Evolutionary conservation across 1,140 invertebrate genomes (phyloP), one percentile per base, ranked within the genome.

Genomic region (Pteromalus puparum): DNA sequence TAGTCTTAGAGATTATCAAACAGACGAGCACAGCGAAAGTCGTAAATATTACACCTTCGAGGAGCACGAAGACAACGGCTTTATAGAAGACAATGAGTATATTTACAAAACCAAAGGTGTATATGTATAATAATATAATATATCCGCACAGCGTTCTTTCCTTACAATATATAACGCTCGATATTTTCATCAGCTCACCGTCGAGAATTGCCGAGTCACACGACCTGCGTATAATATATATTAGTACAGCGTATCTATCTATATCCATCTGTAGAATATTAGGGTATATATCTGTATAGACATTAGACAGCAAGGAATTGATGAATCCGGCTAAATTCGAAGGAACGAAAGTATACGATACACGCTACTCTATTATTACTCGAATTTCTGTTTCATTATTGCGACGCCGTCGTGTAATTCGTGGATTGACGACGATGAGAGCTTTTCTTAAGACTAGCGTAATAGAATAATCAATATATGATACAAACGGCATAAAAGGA

Each of bases 11-110:
- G 72, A 38, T n/a, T 76, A 76, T 76, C 38, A 76, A 42, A 76
- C 74, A 76, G 74, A 76, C 42, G 74, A 48, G 74, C 74, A 76
- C 74, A 76, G 74, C 74, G 74, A 76, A 46, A 76, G 74, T 76
- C 74, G 42, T 48, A 48, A 76, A 76, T 76, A 48, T 76, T 76
- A 76, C 74, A 76, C 38, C 21, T 76, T 76, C 42, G 74, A 76
- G 24, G 74, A 76, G 74, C 74, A 48, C n/a, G 30, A 61, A 48
- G 30, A 76, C 38, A 76, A 76, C 42, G 74, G n/a, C 46, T 61
- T n/a, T 3, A 61, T 61, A 61, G 24, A 70, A 79, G 28, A 79
- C 53, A 77, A 77, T 15, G 48, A 77, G 46, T 77, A 30, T 77
- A 77, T 77, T 77, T 77, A 77, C 75, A 77, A 77, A 77, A 61